A percentile compares a stretch with the other conserved stretches of the same genome.
These are phyloP conservation scores for Trichogramma pretiosum DNA, from an alignment of 1,140 invertebrate species.

Conservation along the genomic window DNA sequence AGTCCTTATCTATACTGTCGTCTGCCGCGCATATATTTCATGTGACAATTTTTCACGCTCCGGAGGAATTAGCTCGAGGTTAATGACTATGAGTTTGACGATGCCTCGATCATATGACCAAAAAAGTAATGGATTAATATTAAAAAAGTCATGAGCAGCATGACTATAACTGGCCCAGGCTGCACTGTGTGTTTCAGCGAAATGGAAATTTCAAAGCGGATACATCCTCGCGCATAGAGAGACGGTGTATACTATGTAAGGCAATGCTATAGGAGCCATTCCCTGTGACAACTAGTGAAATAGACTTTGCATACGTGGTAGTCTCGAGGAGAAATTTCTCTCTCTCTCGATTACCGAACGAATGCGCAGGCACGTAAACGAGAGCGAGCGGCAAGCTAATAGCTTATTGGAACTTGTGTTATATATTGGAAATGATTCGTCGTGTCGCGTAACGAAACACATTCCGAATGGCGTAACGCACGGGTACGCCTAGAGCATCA, in stretches of 20 bases:
- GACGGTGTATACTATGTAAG: no score
- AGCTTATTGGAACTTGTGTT: conserved; percentile 28
- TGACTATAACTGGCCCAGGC: conserved; percentile 22
- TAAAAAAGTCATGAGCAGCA: conserved; percentile 10
- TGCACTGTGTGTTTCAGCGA: conserved; percentile 27
- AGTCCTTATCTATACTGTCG: neutral
- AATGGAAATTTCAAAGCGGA: conserved; percentile 35
- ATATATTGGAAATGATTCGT: conserved; percentile 29
- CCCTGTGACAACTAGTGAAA: conserved; percentile 33
- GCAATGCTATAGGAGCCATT: conserved; percentile 36
- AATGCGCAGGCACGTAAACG: no score
- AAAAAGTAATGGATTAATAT: no score
- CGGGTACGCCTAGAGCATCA: no score
- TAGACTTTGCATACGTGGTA: conserved; percentile 28
- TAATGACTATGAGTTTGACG: no score
- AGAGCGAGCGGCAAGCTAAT: no score
- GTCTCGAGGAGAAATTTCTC: conserved; percentile 27
- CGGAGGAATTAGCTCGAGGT: no score
- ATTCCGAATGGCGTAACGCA: no score
- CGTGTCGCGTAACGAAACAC: no score
- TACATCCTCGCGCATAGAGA: conserved; percentile 22
- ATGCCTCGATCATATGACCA: no score
- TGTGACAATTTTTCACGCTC: no score
- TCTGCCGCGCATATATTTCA: neutral
- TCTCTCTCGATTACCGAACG: conserved; percentile 23